Evolutionary conservation across 1,140 invertebrate species (phyloP), one percentile per base, ranked within the genome.

Genomic region (Dreissena rostriformis): DNA sequence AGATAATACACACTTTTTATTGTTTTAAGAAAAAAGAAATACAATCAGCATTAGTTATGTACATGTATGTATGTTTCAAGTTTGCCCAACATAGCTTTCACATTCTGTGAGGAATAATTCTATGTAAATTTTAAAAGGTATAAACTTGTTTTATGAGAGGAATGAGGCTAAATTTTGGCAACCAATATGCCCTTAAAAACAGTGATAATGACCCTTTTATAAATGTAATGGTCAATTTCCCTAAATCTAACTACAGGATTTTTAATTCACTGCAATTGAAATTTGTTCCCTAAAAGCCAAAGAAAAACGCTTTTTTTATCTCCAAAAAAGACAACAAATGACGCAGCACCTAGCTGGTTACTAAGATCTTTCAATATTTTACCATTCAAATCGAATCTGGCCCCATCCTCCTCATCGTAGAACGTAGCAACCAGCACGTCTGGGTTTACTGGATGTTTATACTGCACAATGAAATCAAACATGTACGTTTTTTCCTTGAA

Each of bases 341-440:
- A 39, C 4, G 4, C 39, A 2, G 8, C 4, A 5, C 39, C 2
- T 39, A 39, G 8, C 2, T 5, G 39, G 39, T 39, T 2, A 39
- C 39, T 67, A 11, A 67, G 7, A 15, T 67, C 24, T 28, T 15
- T 24, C 65, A 67, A 67, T 22, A 15, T 67, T 22, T 67, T 80
- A 80, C 77, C 77, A 71, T 80, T 80, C 29, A 80, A 61, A n/a
- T 80, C 77, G 2, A 80, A n/a, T 11, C 68, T 39, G 15, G 77
- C 77, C 17, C 77, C 77, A 80, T 39, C 39, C 8, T 80, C 77
- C 28, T 51, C 49, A 24, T 80, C 77, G 29, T 80, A 71, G 22
- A 80, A 57, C 12, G n/a, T 71, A 0, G 67, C n/a, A 2, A 80
- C 67, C 8, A 80, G 65, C 0, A 68, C 71, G 22, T 29, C 70